Base-by-base conservation (phyloP, 2,797 vertebrate genomes). In the Hylomyscus alleni region DNA sequence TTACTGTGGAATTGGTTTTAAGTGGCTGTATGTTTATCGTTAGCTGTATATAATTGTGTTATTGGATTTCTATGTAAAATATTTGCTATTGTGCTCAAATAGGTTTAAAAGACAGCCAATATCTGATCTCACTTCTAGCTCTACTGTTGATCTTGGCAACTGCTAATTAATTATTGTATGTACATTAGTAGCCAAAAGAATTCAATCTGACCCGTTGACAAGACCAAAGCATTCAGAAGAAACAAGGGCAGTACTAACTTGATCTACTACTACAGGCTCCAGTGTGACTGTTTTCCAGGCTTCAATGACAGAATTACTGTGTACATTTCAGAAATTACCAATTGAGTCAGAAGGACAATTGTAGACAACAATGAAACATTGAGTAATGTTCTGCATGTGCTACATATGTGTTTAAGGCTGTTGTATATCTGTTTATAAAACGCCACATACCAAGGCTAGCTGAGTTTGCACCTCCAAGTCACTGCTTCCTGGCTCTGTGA, bases 141-240 rank as follows among this genome's bases (percentile, higher is more conserved):
- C 75, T 92, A 37, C 0, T 91, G 56, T 40, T 65, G 20, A 69
- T 60, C 60, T 87, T 52, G 67, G 0, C 1, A 37, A 88, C 52
- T 94, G 87, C 73, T 47, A 72, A 85, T 80, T 47, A 72, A 85
- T 80, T 90, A 86, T 44, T 93, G 72, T 69, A 52, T 69, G n/a
- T 69, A 31, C 58, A 78, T 96, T 44, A 80, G 19, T 72, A 37
- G 60, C 50, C 52, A 8, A 95, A 95, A 93, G 78, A n/a, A 89
- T 44, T 91, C 91, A 60, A 81, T 69, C 65, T 72, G 50, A 47
- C 14, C 62, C 67, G 1, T 31, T 6, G 54, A 54, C 73, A 34
- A 89, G 96, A 77, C 60, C 85, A 89, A 72, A 83, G 44, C 93
- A 85, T 47, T 93, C 6, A 40, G n/a, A 24, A 83, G 54, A 78